These are phyloP conservation scores for Synergus gifuensis DNA, from an alignment of 2,888 invertebrate species.

Conservation along the genomic window DNA sequence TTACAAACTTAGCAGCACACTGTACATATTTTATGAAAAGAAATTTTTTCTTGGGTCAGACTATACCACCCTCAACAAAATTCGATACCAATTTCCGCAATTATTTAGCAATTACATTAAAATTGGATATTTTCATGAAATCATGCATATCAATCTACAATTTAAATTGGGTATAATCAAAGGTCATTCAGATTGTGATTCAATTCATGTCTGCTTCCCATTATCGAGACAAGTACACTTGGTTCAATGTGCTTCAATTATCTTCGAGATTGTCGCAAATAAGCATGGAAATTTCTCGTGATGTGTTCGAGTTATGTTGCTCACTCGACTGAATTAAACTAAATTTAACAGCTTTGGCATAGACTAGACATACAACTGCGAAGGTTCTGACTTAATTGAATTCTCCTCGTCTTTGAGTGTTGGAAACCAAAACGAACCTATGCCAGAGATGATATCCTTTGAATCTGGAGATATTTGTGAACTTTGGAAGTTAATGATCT, in stretches of 20 bases:
- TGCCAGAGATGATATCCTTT: no score
- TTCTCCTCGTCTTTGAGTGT: not conserved
- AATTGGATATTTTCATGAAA: not conserved
- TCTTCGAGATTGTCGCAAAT: not conserved
- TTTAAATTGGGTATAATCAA: constrained; percentile 1
- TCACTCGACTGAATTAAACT: not conserved
- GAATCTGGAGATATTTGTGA: no score
- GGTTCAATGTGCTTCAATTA: not conserved
- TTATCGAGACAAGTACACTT: not conserved
- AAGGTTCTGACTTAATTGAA: not conserved
- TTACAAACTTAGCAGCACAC: not conserved
- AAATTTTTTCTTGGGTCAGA: not conserved
- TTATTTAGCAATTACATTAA: no score
- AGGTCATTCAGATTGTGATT: not conserved
- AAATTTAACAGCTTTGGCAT: not conserved
- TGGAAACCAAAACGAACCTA: not conserved
- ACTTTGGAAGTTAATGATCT: no score
- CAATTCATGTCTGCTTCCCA: not conserved
- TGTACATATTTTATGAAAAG: not conserved
- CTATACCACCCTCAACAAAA: no score
- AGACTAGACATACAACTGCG: not conserved
- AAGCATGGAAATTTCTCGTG: not conserved
- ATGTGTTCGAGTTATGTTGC: not conserved
- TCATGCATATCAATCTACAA: not conserved
- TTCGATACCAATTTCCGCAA: no score